phyloP scores from a whole-genome alignment of 2,888 invertebrate genomes.

The Leuctra nigra region DNA sequence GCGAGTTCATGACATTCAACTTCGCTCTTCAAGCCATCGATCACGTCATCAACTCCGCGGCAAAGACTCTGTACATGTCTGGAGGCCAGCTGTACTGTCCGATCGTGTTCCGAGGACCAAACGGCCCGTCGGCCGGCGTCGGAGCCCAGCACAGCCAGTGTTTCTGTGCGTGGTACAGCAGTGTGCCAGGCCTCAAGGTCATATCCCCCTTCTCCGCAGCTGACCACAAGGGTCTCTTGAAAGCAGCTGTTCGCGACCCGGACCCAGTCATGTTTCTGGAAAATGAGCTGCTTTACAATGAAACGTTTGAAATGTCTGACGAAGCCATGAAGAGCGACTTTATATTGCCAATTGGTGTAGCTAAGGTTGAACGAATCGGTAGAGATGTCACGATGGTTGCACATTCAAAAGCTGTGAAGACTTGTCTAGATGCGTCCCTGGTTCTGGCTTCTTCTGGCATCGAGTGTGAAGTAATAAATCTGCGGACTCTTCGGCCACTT shows the following conservation, averaged over 20 bases:
- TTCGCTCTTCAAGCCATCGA: constrained; percentile 71
- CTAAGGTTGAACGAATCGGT: constrained; percentile 49
- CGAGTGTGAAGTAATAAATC: constrained; percentile 50
- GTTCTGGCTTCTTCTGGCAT: constrained; percentile 47
- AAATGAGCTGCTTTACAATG: constrained; percentile 56
- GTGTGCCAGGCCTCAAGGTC: constrained; percentile 57
- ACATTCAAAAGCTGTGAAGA: constrained; percentile 47
- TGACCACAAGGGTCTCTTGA: constrained; percentile 55
- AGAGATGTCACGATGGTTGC: constrained; percentile 49
- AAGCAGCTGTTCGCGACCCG: constrained; percentile 55
- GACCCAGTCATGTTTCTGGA: constrained; percentile 58
- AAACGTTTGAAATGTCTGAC: constrained; percentile 47
- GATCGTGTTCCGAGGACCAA: constrained; percentile 60
- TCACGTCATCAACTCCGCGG: constrained; percentile 62
- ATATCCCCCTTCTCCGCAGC: constrained; percentile 53
- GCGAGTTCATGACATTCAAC: constrained; percentile 72
- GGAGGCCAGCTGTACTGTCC: constrained; percentile 51
- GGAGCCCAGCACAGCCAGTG: constrained; percentile 62
- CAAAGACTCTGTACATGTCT: constrained; percentile 65
- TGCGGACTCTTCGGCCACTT: constrained; percentile 53
- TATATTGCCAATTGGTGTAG: constrained; percentile 53
- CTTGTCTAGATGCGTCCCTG: constrained; percentile 50
- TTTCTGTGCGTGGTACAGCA: constrained; percentile 56
- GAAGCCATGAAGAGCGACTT: constrained; percentile 50
- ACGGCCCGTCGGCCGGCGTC: constrained; percentile 55